phyloP scores from a whole-genome alignment of 2,888 invertebrate genomes.

The Andrena fulva region DNA sequence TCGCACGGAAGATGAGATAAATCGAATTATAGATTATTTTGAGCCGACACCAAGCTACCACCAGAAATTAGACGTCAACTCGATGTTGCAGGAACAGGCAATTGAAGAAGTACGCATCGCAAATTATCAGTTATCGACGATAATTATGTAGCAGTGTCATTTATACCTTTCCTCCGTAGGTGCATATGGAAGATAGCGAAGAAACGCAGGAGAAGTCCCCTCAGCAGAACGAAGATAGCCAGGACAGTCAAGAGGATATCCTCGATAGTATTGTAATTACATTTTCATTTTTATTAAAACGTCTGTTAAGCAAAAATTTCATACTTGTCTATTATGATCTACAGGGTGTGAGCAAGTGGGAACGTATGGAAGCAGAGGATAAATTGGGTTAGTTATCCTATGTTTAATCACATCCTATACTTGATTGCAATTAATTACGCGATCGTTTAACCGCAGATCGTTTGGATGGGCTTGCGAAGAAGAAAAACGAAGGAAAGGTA shows the following conservation, averaged over 20 bases:
- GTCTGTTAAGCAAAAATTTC: background rate
- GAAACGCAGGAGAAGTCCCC: slow-evolving; percentile 60
- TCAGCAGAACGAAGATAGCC: slow-evolving; percentile 79
- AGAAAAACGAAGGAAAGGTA: slow-evolving; percentile 87
- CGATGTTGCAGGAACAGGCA: slow-evolving; percentile 92
- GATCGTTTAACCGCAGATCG: slow-evolving; percentile 89
- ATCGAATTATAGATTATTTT: slow-evolving; percentile 90
- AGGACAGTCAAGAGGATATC: slow-evolving; percentile 81
- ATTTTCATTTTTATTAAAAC: background rate
- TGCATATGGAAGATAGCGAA: slow-evolving; percentile 81
- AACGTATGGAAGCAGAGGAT: slow-evolving; percentile 83
- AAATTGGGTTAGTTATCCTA: slow-evolving; percentile 78
- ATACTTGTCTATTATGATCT: slow-evolving; percentile 48
- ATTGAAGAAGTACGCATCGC: slow-evolving; percentile 89
- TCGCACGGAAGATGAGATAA: slow-evolving; percentile 91
- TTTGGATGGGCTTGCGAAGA: slow-evolving; percentile 94
- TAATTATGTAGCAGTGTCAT: background rate
- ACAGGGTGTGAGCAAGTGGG: slow-evolving; percentile 83
- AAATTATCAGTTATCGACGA: background rate
- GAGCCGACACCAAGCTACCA: slow-evolving; percentile 93
- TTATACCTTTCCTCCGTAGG: slow-evolving; percentile 70
- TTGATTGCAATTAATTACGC: slow-evolving; percentile 7
- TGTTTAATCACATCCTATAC: background rate
- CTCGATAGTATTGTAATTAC: slow-evolving; percentile 72
- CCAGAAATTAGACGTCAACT: slow-evolving; percentile 92